phyloP scores from a whole-genome alignment of 2,888 invertebrate species.

The Melipona bicolor region DNA sequence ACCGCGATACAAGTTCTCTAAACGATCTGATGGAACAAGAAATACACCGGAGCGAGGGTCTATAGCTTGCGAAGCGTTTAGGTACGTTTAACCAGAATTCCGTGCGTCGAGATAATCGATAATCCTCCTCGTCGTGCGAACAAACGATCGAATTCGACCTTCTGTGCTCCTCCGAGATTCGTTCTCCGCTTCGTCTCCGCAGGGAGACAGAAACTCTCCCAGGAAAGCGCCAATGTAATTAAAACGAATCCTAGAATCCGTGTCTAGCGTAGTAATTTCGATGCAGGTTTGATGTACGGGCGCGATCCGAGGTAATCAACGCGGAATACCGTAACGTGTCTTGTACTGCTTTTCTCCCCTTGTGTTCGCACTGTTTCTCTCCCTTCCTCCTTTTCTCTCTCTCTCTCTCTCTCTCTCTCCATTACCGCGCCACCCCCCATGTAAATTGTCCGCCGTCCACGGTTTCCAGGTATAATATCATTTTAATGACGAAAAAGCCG shows the following conservation, averaged over 20 bases:
- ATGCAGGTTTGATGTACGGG: constrained; percentile 42
- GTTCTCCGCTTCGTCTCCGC: no score
- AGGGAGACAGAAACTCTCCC: no score
- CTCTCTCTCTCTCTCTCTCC: constrained; percentile 33
- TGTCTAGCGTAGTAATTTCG: constrained; percentile 44
- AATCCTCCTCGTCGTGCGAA: neutral
- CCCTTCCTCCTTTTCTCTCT: neutral
- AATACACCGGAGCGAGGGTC: neutral
- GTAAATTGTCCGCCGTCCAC: constrained; percentile 76
- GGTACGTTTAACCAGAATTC: neutral
- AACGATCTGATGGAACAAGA: neutral
- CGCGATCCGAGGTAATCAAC: constrained; percentile 75
- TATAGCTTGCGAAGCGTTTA: neutral
- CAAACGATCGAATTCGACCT: neutral
- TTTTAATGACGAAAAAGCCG: constrained; percentile 81
- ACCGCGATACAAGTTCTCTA: neutral
- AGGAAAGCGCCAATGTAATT: constrained; percentile 52
- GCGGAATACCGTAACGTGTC: constrained; percentile 76
- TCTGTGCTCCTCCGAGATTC: neutral
- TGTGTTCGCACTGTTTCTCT: neutral
- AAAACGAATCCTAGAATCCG: constrained; percentile 61
- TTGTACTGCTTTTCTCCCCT: constrained; percentile 47
- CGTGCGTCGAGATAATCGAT: neutral
- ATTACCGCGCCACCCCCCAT: constrained; percentile 67
- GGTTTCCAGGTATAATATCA: constrained; percentile 80